phyloP scores from a whole-genome alignment of 2,113 vertebrate species.

The Aldabrachelys gigantea region DNA sequence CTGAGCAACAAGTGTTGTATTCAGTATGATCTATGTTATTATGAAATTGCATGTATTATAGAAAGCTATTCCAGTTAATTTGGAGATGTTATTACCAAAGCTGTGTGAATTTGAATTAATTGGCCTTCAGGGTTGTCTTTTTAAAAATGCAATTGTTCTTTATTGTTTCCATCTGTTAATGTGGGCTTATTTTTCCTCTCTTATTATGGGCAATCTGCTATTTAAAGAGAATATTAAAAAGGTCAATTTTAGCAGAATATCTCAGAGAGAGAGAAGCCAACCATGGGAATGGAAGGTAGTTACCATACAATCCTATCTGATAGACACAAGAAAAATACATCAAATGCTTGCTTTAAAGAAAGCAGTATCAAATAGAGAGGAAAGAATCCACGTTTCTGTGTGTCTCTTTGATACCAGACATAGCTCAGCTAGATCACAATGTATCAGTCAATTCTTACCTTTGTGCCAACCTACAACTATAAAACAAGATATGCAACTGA shows the following conservation, averaged over 20 bases:
- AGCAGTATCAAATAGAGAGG: background rate
- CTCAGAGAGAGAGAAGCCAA: background rate
- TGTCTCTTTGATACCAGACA: background rate
- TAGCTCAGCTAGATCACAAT: background rate
- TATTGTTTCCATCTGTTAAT: background rate
- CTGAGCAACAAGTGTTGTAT: background rate
- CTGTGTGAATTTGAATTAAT: background rate
- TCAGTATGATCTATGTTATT: background rate
- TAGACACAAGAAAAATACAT: background rate
- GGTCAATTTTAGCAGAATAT: background rate
- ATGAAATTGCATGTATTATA: background rate
- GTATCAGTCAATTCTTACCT: background rate
- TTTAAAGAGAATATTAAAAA: background rate
- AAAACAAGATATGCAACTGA: accelerated
- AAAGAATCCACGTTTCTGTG: background rate
- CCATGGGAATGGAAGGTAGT: background rate
- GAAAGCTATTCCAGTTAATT: background rate
- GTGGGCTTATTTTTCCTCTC: background rate
- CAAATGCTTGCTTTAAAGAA: background rate
- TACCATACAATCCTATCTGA: background rate
- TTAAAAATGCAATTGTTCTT: background rate
- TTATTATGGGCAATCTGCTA: background rate
- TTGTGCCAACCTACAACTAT: background rate
- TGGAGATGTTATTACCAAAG: background rate
- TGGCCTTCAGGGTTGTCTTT: background rate